phyloP scores from a whole-genome alignment of 2,888 invertebrate species.

The Dryadula phaetusa region DNA sequence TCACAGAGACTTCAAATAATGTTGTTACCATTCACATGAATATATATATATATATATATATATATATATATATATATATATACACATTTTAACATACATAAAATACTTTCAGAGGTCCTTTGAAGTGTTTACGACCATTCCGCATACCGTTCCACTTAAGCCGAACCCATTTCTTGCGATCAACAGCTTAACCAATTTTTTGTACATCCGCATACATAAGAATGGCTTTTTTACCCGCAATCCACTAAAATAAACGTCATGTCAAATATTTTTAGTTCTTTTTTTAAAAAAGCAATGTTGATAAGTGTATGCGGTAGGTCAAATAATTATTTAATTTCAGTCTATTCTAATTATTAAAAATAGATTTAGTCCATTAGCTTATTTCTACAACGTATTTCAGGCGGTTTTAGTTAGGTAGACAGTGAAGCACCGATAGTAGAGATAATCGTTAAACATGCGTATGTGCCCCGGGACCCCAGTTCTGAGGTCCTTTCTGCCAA shows the following conservation, averaged over 20 bases:
- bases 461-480: too few species aligned
- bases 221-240: slow-evolving; percentile 2
- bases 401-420: too few species aligned
- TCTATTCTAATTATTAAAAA: too few species aligned
- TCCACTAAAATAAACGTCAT: neutral
- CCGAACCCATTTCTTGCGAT: slow-evolving; percentile 20
- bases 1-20: neutral
- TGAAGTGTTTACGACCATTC: slow-evolving; percentile 32
- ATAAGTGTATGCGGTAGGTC: neutral
- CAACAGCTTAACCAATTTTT: slow-evolving; percentile 21
- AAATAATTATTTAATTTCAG: neutral
- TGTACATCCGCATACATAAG: slow-evolving; percentile 2
- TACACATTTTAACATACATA: slow-evolving; percentile 10
- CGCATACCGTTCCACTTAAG: slow-evolving; percentile 41
- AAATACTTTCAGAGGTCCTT: slow-evolving; percentile 12
- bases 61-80: too few species aligned
- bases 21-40: neutral
- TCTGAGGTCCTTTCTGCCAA: too few species aligned
- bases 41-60: too few species aligned
- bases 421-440: too few species aligned
- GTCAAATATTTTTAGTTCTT: neutral
- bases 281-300: neutral
- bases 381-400: too few species aligned
- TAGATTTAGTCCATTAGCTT: too few species aligned
- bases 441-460: too few species aligned